phyloP scores from a whole-genome alignment of 2,797 vertebrate species.

The Megalops cyprinoides region DNA sequence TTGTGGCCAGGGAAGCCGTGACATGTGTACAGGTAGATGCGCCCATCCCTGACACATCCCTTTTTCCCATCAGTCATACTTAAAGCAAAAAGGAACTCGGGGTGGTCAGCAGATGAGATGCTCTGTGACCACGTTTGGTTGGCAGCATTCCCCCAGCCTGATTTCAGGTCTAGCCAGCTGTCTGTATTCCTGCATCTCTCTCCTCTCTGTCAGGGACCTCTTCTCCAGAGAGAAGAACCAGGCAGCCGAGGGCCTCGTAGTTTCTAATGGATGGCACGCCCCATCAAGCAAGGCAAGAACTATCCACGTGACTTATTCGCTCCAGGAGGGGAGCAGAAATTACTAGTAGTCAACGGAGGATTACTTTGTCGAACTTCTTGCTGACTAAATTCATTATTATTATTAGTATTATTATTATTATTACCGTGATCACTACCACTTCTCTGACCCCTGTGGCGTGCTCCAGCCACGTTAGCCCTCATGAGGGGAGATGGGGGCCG shows the following conservation, averaged over 20 bases:
- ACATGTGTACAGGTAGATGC: background rate
- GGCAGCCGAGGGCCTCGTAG: background rate
- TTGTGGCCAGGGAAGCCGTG: background rate
- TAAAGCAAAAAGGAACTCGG: background rate
- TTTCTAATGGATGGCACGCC: background rate
- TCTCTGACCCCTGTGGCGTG: background rate
- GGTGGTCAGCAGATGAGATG: background rate
- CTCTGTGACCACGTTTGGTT: background rate
- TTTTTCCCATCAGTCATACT: background rate
- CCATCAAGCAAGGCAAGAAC: background rate
- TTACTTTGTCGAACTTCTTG: background rate
- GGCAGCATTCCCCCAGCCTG: background rate
- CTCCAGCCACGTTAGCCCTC: background rate
- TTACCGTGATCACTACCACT: background rate
- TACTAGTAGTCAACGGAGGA: conserved; percentile 20
- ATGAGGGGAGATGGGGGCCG: background rate
- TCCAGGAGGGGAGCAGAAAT: background rate
- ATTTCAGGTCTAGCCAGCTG: too few species aligned
- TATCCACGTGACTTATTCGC: background rate
- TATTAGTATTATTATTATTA: background rate
- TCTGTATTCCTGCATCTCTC: background rate
- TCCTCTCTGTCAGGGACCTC: background rate
- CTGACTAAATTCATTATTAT: background rate
- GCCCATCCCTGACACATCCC: too few species aligned
- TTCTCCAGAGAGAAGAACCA: background rate